A percentile compares a stretch with the other conserved stretches of the same genome.
These are phyloP conservation scores for Didymodactylos carnosus DNA, from an alignment of 2,888 invertebrate species.

Conservation along the genomic window DNA sequence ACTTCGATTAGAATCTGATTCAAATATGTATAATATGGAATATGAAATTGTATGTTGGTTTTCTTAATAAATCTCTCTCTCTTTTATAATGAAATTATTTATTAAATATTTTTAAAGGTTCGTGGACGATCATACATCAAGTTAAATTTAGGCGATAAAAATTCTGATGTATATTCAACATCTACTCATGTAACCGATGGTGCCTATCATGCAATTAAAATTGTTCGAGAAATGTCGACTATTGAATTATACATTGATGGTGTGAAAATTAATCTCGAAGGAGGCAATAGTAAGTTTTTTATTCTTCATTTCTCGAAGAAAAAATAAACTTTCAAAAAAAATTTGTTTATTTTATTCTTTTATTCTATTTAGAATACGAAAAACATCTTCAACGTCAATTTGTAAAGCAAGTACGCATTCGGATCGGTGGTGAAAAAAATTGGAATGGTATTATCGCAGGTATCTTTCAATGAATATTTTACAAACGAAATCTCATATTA, in stretches of 20 bases:
- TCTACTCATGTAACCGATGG: background rate
- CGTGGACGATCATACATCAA: background rate
- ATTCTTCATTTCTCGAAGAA: too few relatives aligned
- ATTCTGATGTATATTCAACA: background rate
- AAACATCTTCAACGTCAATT: background rate
- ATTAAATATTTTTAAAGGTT: background rate
- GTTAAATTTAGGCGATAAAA: background rate
- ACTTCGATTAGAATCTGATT: background rate
- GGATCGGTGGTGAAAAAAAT: background rate
- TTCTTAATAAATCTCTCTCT: too few relatives aligned
- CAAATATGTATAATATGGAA: background rate
- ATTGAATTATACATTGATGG: background rate
- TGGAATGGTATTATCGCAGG: background rate
- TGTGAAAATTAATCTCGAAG: background rate
- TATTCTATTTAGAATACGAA: background rate
- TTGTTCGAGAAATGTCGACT: background rate
- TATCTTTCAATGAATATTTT: too few relatives aligned
- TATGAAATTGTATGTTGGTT: background rate
- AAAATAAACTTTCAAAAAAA: too few relatives aligned
- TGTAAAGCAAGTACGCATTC: background rate
- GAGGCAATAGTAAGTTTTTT: background rate
- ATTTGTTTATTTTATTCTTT: too few relatives aligned
- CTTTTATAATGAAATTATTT: too few relatives aligned
- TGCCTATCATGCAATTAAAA: background rate
- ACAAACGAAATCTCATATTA: too few relatives aligned